phyloP scores from a whole-genome alignment of 2,888 invertebrate species.

The Aspidiotus destructor region DNA sequence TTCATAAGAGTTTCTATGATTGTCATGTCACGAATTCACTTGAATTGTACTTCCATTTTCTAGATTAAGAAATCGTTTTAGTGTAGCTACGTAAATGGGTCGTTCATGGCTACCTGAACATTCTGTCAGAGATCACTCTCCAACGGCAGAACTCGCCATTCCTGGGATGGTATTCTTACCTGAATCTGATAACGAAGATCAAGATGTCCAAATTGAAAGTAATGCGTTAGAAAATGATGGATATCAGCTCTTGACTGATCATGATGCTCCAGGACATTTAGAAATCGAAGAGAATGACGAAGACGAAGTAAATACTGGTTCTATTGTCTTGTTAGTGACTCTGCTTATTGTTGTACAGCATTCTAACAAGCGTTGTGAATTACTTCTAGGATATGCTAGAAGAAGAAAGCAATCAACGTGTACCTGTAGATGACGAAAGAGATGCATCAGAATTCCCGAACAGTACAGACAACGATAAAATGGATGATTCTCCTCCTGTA shows the following conservation, averaged over 20 bases:
- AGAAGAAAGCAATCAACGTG: too few relatives aligned
- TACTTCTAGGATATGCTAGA: too few relatives aligned
- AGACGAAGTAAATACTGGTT: conserved; percentile 1
- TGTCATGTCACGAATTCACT: too few relatives aligned
- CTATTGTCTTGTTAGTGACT: too few relatives aligned
- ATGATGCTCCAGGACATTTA: not conserved
- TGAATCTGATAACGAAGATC: conserved; percentile 21
- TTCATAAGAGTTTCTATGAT: too few relatives aligned
- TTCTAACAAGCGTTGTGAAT: too few relatives aligned
- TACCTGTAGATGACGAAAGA: too few relatives aligned
- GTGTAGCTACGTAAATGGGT: not conserved
- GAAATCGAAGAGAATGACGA: not conserved
- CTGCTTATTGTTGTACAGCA: too few relatives aligned
- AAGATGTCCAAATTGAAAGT: conserved; percentile 4
- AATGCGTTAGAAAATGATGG: not conserved
- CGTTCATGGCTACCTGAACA: not conserved
- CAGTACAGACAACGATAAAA: too few relatives aligned
- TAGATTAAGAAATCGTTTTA: not conserved
- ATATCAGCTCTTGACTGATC: conserved; percentile 17
- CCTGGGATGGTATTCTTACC: conserved; percentile 8
- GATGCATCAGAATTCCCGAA: too few relatives aligned
- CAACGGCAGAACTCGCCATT: not conserved
- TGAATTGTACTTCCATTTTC: too few relatives aligned
- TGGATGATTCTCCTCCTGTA: too few relatives aligned
- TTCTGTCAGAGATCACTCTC: not conserved